These are phyloP conservation scores for Eupsittula cactorum DNA, from an alignment of 2,113 vertebrate genomes.

Conservation along the genomic window DNA sequence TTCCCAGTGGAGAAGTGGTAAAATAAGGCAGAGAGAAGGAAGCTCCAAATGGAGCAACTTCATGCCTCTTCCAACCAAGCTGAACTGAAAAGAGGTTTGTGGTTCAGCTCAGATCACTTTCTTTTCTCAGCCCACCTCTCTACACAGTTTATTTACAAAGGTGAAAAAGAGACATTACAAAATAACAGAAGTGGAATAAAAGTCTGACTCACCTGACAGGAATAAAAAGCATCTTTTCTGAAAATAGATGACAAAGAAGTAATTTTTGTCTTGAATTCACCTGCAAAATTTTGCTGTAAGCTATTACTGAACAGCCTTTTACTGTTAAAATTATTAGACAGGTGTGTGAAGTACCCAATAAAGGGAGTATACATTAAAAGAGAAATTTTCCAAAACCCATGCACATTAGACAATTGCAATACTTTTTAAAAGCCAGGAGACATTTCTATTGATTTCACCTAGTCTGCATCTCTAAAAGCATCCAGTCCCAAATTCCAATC, in stretches of 20 bases:
- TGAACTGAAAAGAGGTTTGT: neutral
- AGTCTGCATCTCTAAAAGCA: neutral
- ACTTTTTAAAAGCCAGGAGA: neutral
- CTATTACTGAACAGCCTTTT: neutral
- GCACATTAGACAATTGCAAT: neutral
- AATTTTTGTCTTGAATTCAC: constrained; percentile 10
- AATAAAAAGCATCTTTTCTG: neutral
- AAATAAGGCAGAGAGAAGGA: neutral
- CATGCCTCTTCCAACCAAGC: rapidly evolving
- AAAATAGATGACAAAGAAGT: neutral
- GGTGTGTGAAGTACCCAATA: neutral
- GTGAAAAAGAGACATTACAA: neutral
- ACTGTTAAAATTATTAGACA: neutral
- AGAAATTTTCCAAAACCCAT: neutral
- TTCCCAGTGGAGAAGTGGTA: neutral
- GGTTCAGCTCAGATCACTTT: neutral
- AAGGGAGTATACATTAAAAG: neutral
- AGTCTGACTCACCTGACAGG: neutral
- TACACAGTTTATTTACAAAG: neutral
- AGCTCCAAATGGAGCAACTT: neutral
- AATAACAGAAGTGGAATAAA: neutral
- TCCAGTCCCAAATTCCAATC: neutral
- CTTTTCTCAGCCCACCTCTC: neutral
- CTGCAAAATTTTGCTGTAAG: neutral
- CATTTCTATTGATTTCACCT: neutral